Evolutionary conservation across 2,888 invertebrate species (phyloP).

Genomic region (Nomada ferruginata): DNA sequence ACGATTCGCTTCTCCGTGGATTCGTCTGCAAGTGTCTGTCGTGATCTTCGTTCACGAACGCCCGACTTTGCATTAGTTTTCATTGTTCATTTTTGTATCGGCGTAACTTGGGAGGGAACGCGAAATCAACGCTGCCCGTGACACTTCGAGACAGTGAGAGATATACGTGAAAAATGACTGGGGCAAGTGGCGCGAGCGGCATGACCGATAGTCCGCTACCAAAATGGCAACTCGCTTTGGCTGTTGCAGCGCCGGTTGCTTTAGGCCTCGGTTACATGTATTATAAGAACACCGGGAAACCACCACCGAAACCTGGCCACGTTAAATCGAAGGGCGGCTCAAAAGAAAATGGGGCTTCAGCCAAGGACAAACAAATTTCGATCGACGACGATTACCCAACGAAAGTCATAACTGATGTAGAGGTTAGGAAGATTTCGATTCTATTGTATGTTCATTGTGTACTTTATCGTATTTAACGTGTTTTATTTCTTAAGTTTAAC

Average conservation of each 20-base stretch:
- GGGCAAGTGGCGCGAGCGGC: conserved; percentile 72
- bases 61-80: conserved; percentile 13
- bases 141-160: conserved; percentile 3
- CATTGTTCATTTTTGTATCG: conserved; percentile 26
- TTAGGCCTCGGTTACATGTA: conserved; percentile 93
- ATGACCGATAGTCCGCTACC: conserved; percentile 86
- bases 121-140: not conserved
- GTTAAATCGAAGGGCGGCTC: conserved; percentile 71
- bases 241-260: conserved; percentile 93
- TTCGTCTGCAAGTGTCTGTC: conserved; percentile 43
- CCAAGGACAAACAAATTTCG: conserved; percentile 86
- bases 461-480: too few relatives aligned
- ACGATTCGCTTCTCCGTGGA: conserved; percentile 21
- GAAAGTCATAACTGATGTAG: conserved; percentile 35
- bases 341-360: conserved; percentile 84
- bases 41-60: conserved; percentile 43
- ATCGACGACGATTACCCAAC: conserved; percentile 86
- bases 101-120: conserved; percentile 11
- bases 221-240: conserved; percentile 95
- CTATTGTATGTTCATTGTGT: not conserved
- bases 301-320: conserved; percentile 68
- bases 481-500: too few relatives aligned
- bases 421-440: conserved; percentile 74
- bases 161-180: conserved; percentile 71
- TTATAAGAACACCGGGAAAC: conserved; percentile 86